A percentile compares a stretch with the other conserved stretches of the same genome.
Evolutionary conservation across 2,888 invertebrate genomes (phyloP).

Genomic region (Aporophyla nigra): DNA sequence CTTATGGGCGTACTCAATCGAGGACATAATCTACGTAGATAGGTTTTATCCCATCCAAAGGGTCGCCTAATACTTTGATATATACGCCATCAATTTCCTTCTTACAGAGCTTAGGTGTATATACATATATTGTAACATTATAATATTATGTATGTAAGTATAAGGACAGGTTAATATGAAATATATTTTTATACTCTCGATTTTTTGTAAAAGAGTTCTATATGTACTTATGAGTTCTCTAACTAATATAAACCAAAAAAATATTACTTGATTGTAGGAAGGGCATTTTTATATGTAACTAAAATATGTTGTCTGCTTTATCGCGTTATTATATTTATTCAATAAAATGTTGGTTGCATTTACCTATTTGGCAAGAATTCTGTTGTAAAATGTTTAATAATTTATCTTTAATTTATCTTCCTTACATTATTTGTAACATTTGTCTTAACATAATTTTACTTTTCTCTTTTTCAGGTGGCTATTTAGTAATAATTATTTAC

Average conservation of each 20-base stretch:
- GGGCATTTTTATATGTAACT: no score
- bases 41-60: conserved; percentile 20
- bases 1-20: conserved; percentile 24
- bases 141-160: background rate
- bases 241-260: no score
- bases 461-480: conserved; percentile 60
- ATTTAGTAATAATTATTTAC: conserved; percentile 25
- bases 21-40: conserved; percentile 35
- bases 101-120: conserved; percentile 1
- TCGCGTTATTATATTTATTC: background rate
- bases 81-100: conserved; percentile 44
- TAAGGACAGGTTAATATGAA: background rate
- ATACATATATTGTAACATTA: conserved; percentile 1
- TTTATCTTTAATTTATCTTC: background rate
- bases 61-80: conserved; percentile 47
- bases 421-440: conserved; percentile 7
- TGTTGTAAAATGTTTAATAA: conserved; percentile 4
- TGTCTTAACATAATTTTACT: conserved; percentile 42
- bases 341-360: background rate
- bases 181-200: background rate
- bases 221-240: background rate
- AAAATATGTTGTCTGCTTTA: background rate
- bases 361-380: background rate
- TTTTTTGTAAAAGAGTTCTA: background rate
- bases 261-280: background rate